A percentile compares a stretch with the other conserved stretches of the same genome.
These are phyloP conservation scores for Lepidothrix coronata DNA, from an alignment of 2,113 vertebrate species.

Conservation along the genomic window DNA sequence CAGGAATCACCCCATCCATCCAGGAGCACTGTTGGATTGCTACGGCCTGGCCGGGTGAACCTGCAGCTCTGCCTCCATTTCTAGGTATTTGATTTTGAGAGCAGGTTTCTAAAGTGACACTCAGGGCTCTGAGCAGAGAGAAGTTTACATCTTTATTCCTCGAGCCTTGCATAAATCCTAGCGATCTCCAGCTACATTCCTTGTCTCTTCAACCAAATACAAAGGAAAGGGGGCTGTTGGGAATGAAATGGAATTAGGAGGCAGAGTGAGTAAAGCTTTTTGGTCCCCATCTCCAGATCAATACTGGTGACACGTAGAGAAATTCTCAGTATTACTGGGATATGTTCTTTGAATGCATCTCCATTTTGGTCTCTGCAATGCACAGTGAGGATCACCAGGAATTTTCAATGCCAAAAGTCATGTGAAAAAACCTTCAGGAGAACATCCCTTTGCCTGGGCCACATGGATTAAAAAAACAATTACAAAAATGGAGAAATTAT, in stretches of 20 bases:
- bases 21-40: background rate
- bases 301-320: background rate
- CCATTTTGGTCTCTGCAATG: background rate
- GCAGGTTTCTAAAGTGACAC: background rate
- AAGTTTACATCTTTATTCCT: background rate
- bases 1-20: background rate
- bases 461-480: background rate
- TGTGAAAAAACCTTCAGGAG: background rate
- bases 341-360: background rate
- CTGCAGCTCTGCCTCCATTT: background rate
- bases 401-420: constrained; percentile 47
- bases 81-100: background rate
- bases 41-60: background rate
- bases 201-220: background rate
- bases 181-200: background rate
- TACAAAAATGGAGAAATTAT: background rate
- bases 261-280: background rate
- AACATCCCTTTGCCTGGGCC: background rate
- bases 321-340: background rate
- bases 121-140: background rate
- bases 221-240: background rate
- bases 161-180: background rate
- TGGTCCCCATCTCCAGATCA: background rate
- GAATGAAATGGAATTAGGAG: background rate
- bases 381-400: background rate